Evolutionary conservation across 2,888 invertebrate genomes (phyloP), one percentile per base, ranked within the genome.

Genomic region (Acrobasis repandana): DNA sequence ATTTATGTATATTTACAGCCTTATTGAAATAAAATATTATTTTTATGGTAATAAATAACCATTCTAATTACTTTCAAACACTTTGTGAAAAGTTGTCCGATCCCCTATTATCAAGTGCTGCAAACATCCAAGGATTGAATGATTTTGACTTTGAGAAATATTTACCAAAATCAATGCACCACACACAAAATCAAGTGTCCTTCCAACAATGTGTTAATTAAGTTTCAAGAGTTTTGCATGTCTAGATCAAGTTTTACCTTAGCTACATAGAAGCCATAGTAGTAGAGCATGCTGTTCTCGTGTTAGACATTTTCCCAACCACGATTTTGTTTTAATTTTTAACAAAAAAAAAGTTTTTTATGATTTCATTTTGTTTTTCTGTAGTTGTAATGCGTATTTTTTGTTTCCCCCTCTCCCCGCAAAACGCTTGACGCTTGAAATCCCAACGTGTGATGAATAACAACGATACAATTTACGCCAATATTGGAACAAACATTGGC

Each of bases 291-390:
- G 91, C 78, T 68, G 71, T 75, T 72, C 74, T 80, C 77, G 80
- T 87, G 90, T 92, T 91, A 92, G 90, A 90, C 92, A 92, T 92
- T 92, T 92, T 92, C 90, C 92, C 92, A 91, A 90, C 92, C 92
- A 92, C 90, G 71, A 77, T 69, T 65, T 61, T 68, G 66, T 63
- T 69, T 56, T 38, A 14, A 5, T n/a, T 60, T 57, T 52, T 46
- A 1, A 14, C 46, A 15, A 14, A 58, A 28, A 49, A 46, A 5
- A 1, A 47, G 70, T 69, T 70, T 75, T 74, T 76, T 79, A 76
- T 74, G 68, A 69, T 73, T 78, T 70, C 67, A 68, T 72, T 83
- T 84, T 82, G 72, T 74, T 85, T 91, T 90, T 90, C 88, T 87
- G 90, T 92, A 92, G 92, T 92, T 92, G 92, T 92, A 92, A 92